Evolutionary conservation across 2,888 invertebrate species (phyloP), one percentile per base, ranked within the genome.

Genomic region (Dynastes maya): DNA sequence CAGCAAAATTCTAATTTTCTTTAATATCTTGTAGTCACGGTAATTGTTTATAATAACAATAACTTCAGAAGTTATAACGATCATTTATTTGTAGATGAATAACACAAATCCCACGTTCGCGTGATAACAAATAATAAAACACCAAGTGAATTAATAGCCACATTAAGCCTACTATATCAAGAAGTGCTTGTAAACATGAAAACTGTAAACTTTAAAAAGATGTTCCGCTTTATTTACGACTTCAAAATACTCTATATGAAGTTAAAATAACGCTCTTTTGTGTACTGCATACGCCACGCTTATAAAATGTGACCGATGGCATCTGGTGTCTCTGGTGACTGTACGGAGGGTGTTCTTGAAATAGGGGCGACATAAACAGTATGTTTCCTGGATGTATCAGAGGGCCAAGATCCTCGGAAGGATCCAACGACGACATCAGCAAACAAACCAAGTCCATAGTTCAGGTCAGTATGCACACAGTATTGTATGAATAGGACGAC

Each of bases 351-450:
- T 61, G 40, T 58, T 40, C 72, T 55, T 40, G 22, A 45, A 72
- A 55, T 32, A 40, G 40, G 72, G 72, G 72, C 58, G 72, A 72
- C 16, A 58, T 72, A 72, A 72, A 72, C 72, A 72, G 72, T 80
- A 92, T 92, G 92, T 91, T 92, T 89, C 92, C 93, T 64, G 93
- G 93, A 84, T 94, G 94, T 86, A 94, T 94, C 84, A 90, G 93
- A 86, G 91, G 90, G 78, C 93, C 94, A 67, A 92, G 93, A 83
- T 92, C 93, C 82, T 90, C 92, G 82, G 94, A 94, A 89, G 94
- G 94, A 84, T 95, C 95, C 83, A 93, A 92, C 82, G 95, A 95
- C 89, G 95, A 95, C 89, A 93, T 95, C 88, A 92, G 91, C 74
- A 89, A 92, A 80, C 93, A 93, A 88, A 93, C 92, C 81, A 92